Evolutionary conservation across 2,797 vertebrate species (phyloP).

Genomic region (Psittacula echo): DNA sequence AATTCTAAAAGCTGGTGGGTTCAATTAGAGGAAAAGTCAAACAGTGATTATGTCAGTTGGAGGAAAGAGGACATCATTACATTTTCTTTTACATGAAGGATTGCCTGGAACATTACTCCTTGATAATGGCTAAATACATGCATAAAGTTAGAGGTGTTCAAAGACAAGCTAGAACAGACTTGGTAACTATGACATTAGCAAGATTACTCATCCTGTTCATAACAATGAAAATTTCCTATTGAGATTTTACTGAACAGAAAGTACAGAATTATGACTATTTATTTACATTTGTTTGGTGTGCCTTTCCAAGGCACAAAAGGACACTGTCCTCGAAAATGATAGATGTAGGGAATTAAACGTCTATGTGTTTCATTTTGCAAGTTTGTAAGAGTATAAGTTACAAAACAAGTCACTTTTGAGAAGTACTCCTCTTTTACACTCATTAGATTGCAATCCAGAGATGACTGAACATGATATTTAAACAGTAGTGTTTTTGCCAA

Average conservation of each 20-base stretch:
- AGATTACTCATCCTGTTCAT: not conserved
- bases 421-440: slow-evolving; percentile 57
- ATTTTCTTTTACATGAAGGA: not conserved
- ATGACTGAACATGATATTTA: slow-evolving; percentile 74
- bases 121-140: not conserved
- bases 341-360: not conserved
- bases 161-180: not conserved
- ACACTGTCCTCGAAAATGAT: not conserved
- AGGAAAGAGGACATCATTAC: not conserved
- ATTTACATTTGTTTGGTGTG: not conserved
- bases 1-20: not conserved
- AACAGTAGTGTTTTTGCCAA: slow-evolving; percentile 71
- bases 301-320: not conserved
- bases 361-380: not conserved
- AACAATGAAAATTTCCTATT: not conserved
- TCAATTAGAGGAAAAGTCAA: slow-evolving; percentile 9
- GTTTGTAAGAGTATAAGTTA: slow-evolving; percentile 19
- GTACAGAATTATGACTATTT: not conserved
- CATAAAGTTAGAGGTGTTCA: not conserved
- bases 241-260: not conserved
- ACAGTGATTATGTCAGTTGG: not conserved
- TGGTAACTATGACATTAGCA: not conserved
- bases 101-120: not conserved
- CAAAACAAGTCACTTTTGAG: slow-evolving; percentile 53
- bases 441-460: slow-evolving; percentile 68